Percentiles rank a stretch among this genome's conserved stretches.
These are phyloP conservation scores for Pomacea maculata DNA, from an alignment of 1,140 invertebrate species.

Conservation along the genomic window DNA sequence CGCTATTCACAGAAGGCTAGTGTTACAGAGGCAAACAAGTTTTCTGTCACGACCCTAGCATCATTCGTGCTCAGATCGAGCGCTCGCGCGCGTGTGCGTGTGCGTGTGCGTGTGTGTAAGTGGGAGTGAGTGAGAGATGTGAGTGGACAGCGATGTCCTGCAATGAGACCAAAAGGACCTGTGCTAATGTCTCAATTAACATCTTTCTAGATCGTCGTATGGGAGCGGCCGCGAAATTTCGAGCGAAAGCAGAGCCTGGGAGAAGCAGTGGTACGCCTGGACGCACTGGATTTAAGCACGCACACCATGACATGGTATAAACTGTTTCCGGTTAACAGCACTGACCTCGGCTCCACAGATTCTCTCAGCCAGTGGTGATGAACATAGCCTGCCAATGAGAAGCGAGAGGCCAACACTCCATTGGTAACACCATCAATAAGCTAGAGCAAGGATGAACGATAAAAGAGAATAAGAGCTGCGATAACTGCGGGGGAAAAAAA, in stretches of 20 bases:
- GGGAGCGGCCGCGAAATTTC: constrained; percentile 82
- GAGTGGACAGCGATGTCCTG: neutral
- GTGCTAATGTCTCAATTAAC: constrained; percentile 2
- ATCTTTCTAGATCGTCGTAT: constrained; percentile 75
- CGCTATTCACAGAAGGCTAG: neutral
- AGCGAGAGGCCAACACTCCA: too few relatives aligned
- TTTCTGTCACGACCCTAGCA: too few relatives aligned
- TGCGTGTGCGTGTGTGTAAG: too few relatives aligned
- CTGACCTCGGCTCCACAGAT: constrained; percentile 8
- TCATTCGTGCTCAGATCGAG: too few relatives aligned
- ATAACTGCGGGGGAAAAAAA: too few relatives aligned
- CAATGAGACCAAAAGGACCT: neutral
- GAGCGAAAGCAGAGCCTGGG: constrained; percentile 88
- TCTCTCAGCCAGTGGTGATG: constrained; percentile 39
- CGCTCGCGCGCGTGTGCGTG: too few relatives aligned
- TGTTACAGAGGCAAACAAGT: too few relatives aligned
- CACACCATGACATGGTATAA: constrained; percentile 88
- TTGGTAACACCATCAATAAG: too few relatives aligned
- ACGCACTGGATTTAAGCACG: constrained; percentile 79
- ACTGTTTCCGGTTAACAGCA: constrained; percentile 72
- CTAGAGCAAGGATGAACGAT: too few relatives aligned
- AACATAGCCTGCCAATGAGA: too few relatives aligned
- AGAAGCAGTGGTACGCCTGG: constrained; percentile 83
- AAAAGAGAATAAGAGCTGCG: too few relatives aligned
- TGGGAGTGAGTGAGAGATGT: neutral